Evolutionary conservation across 2,797 vertebrate genomes (phyloP).

Genomic region (Acanthurus leucopareius): DNA sequence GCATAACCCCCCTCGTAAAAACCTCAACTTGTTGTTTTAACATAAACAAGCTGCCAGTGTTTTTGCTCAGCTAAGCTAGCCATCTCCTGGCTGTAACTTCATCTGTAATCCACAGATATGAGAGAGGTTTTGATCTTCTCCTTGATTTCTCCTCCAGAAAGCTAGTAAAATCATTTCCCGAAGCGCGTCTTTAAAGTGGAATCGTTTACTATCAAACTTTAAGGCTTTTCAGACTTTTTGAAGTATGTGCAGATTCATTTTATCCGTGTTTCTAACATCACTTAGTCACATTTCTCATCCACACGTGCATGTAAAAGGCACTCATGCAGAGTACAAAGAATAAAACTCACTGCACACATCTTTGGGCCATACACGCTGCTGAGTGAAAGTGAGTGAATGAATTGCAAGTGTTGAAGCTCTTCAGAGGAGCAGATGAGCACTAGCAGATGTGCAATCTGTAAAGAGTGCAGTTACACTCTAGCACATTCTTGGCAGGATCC

Average conservation of each 20-base stretch:
- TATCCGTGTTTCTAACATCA: conserved; percentile 32
- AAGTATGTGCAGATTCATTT: conserved; percentile 37
- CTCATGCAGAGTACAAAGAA: conserved; percentile 63
- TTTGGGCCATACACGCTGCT: conserved; percentile 55
- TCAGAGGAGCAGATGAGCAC: conserved; percentile 77
- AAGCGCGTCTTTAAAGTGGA: conserved; percentile 17
- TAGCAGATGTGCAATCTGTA: conserved; percentile 80
- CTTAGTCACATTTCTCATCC: conserved; percentile 49
- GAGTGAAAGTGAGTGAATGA: conserved; percentile 67
- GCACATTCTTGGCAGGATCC: conserved; percentile 56
- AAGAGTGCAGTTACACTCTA: conserved; percentile 48
- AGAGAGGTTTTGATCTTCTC: conserved; percentile 2
- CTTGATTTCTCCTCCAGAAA: neutral
- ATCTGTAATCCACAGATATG: neutral
- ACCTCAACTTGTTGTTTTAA: conserved; percentile 32
- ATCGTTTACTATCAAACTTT: conserved; percentile 20
- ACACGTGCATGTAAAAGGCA: conserved; percentile 49
- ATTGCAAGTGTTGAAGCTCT: conserved; percentile 70
- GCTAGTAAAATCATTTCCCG: neutral
- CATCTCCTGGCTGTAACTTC: conserved; percentile 9
- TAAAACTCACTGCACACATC: conserved; percentile 51
- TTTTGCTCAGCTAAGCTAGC: conserved; percentile 13
- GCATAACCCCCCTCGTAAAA: conserved; percentile 23
- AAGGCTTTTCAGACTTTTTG: neutral
- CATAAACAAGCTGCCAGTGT: conserved; percentile 29